Evolutionary conservation across 2,888 invertebrate species (phyloP), one percentile per base, ranked within the genome.

Genomic region (Synanthedon vespiformis): DNA sequence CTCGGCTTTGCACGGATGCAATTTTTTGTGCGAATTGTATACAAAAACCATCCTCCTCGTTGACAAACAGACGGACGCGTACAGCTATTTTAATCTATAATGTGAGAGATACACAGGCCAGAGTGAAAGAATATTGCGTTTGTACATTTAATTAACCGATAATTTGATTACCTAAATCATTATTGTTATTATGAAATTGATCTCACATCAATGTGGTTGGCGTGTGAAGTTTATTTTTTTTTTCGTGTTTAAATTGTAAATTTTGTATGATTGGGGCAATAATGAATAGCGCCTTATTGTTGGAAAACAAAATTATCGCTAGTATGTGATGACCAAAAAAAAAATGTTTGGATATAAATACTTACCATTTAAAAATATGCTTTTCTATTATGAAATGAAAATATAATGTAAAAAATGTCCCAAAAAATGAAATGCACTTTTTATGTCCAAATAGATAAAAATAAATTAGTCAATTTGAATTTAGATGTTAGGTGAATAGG

Each of bases 381-480:
- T 77, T 80, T 74, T 78, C 67, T 79, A 76, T 22, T 67, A 68
- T 73, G n/a, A 34, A 72, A 70, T 68, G 72, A 72, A 70, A 34
- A n/a, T 71, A 64, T 59, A 66, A 69, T 58, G 18, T 56, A 62
- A 60, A 62, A 65, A 71, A 48, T 49, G 40, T 12, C n/a, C 27
- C 40, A 22, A 27, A 72, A 74, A 63, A 71, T 62, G 60, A 62
- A 69, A 60, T 55, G 67, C 73, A 74, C 74, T 73, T 72, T 72
- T 70, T 71, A 76, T 75, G 78, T 80, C 79, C 77, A 78, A 77
- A 74, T 72, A 64, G 68, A 65, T 65, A 65, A 71, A 64, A 74
- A 77, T 74, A 74, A 72, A 65, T 76, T 81, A 84, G 82, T 82
- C 79, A 77, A 78, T 78, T 80, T 79, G 78, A 72, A 61, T 63